Conservation (phyloP, 2,888 invertebrate genomes). For the Mythimna pallens region DNA sequence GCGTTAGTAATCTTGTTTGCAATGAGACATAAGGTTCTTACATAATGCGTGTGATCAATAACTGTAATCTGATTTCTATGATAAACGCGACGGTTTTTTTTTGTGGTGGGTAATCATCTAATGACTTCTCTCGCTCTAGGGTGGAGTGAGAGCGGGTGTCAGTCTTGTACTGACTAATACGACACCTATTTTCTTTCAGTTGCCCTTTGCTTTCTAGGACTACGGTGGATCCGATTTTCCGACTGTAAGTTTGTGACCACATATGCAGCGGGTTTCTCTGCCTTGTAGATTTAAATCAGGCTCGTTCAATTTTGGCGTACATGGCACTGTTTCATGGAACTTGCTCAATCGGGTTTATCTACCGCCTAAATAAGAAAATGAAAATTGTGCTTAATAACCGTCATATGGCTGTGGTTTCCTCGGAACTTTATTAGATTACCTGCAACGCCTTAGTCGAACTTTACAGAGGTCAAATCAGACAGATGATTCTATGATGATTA, state of each 20-base stretch:
- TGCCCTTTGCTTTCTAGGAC: no score
- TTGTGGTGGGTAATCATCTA: no score
- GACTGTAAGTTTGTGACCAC: slow-evolving; percentile 3
- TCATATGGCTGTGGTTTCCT: background rate
- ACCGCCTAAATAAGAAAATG: slow-evolving; percentile 12
- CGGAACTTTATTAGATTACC: slow-evolving; percentile 1
- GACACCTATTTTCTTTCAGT: no score
- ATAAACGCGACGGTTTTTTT: slow-evolving; percentile 7
- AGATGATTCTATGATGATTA: background rate
- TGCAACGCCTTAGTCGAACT: background rate
- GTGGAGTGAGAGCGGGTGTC: no score
- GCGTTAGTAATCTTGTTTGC: slow-evolving; percentile 73
- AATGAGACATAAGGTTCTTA: slow-evolving; percentile 68
- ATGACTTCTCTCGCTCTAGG: no score
- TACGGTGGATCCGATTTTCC: slow-evolving; percentile 14
- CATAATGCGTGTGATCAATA: slow-evolving; percentile 64
- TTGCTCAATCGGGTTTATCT: slow-evolving; percentile 19
- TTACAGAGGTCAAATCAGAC: background rate
- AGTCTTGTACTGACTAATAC: no score
- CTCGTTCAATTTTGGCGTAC: slow-evolving; percentile 76
- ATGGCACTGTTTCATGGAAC: slow-evolving; percentile 67
- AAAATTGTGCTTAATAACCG: slow-evolving; percentile 8
- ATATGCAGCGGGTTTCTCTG: background rate
- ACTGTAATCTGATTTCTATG: slow-evolving; percentile 65
- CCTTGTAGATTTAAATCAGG: slow-evolving; percentile 68